Base-by-base conservation (phyloP, 1,140 invertebrate genomes). In the Chelonus insularis region DNA sequence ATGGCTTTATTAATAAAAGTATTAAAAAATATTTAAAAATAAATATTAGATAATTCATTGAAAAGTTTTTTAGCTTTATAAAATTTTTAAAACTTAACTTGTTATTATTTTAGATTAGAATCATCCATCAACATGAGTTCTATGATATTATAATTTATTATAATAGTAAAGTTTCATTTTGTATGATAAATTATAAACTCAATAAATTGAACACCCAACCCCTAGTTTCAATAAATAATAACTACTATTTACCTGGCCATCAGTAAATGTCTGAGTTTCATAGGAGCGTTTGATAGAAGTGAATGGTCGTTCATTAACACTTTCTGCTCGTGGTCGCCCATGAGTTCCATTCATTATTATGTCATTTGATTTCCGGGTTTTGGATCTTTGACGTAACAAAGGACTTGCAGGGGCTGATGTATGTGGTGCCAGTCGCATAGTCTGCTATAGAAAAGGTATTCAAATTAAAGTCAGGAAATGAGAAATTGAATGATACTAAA, bases 281-380 rank as follows among this genome's bases (percentile, higher is more conserved):
- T 88, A 86, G n/a, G 86, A 85, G 47, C 85, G 78, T 70, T 88
- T 88, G 9, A 87, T 82, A 1, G 84, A 82, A 48, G 88, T 83
- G 70, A 89, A 88, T 5, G 87, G 86, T 58, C 87, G 74, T 67
- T 89, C 87, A 68, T 79, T 81, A 45, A 81, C 72, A 58, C 77
- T 80, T 37, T 81, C 80, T 3, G 80, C 78, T 25, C 79, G 68
- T 0, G 76, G 76, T 57, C 78, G 68, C 18, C 72, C 73, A 7
- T 72, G 51, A 12, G 75, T 62, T 21, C 69, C 71, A 57, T 70
- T 77, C 82, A 71, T 81, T 78, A 73, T 82, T 50, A 57, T 68
- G 56, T 74, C 75, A 57, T 79, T 81, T 64, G 73, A 75, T 68
- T 82, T 86, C 62, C 83, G 82, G 72, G 86, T 87, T 72, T 83